phyloP scores from a whole-genome alignment of 2,888 invertebrate species.

The Galerucella pusilla region DNA sequence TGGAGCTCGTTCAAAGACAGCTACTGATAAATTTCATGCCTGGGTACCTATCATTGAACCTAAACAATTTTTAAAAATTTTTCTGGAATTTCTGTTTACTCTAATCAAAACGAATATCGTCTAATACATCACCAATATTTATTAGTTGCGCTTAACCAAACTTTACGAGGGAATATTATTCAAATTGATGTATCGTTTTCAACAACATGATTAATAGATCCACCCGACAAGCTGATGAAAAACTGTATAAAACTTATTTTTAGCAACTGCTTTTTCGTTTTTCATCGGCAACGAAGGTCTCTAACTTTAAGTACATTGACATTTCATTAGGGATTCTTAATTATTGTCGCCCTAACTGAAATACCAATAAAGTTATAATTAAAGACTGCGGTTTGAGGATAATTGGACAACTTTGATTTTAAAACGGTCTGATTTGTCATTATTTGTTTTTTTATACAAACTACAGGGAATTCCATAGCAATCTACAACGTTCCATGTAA shows the following conservation, averaged over 20 bases:
- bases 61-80: neutral
- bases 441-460: too few relatives aligned
- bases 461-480: too few relatives aligned
- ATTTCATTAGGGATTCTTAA: neutral
- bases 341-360: neutral
- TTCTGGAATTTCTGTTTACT: neutral
- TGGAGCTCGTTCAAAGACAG: too few relatives aligned
- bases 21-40: too few relatives aligned
- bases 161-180: neutral
- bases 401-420: neutral
- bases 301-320: neutral
- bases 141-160: neutral
- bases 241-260: constrained; percentile 10
- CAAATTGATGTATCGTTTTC: constrained; percentile 3
- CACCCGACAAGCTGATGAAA: neutral
- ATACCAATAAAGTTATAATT: neutral
- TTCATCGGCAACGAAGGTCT: neutral
- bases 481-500: too few relatives aligned
- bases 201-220: constrained; percentile 13
- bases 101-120: neutral
- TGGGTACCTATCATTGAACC: too few relatives aligned
- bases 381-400: neutral
- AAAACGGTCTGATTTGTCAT: neutral
- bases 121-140: constrained; percentile 3
- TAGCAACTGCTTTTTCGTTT: constrained; percentile 1